Percentiles rank a stretch among this genome's conserved stretches.
Conservation (phyloP, 2,888 invertebrate genomes). For the Rhagium mordax region DNA sequence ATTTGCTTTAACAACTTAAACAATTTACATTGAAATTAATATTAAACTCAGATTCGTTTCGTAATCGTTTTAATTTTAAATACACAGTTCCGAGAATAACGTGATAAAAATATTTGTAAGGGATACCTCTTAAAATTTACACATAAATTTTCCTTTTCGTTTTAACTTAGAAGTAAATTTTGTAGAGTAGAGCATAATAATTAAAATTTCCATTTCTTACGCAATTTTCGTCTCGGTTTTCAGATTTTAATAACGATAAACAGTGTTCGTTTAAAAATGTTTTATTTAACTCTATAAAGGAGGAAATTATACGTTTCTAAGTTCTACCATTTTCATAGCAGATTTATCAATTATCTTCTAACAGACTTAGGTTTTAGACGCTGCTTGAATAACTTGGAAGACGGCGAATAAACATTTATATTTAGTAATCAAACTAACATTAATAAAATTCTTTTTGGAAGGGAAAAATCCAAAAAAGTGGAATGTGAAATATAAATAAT, state of each 20-base stretch:
- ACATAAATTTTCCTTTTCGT: slow-evolving; percentile 14
- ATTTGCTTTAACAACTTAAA: slow-evolving; percentile 38
- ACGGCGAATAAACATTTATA: too few species aligned
- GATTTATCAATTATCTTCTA: too few species aligned
- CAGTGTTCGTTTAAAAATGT: slow-evolving; percentile 42
- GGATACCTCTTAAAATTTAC: slow-evolving; percentile 18
- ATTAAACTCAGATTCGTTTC: slow-evolving; percentile 37
- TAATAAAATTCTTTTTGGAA: too few species aligned
- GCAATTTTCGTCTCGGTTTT: slow-evolving; percentile 44
- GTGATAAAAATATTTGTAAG: slow-evolving; percentile 17
- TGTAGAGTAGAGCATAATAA: slow-evolving; percentile 40
- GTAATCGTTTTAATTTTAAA: slow-evolving; percentile 20
- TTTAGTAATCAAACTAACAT: too few species aligned
- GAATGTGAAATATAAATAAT: too few species aligned
- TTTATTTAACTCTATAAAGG: slow-evolving; percentile 38
- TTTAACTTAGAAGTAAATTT: slow-evolving; percentile 38
- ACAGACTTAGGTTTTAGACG: too few species aligned
- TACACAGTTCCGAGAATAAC: slow-evolving; percentile 6
- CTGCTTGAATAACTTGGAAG: too few species aligned
- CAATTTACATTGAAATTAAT: slow-evolving; percentile 47
- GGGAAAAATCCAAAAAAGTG: too few species aligned
- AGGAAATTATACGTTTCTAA: slow-evolving; percentile 40
- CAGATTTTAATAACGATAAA: slow-evolving; percentile 50
- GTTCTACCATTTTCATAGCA: slow-evolving; percentile 21
- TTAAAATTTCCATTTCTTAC: slow-evolving; percentile 44